A percentile compares a stretch with the other conserved stretches of the same genome.
phyloP scores from a whole-genome alignment of 2,113 vertebrate genomes.

The Nibea albiflora region DNA sequence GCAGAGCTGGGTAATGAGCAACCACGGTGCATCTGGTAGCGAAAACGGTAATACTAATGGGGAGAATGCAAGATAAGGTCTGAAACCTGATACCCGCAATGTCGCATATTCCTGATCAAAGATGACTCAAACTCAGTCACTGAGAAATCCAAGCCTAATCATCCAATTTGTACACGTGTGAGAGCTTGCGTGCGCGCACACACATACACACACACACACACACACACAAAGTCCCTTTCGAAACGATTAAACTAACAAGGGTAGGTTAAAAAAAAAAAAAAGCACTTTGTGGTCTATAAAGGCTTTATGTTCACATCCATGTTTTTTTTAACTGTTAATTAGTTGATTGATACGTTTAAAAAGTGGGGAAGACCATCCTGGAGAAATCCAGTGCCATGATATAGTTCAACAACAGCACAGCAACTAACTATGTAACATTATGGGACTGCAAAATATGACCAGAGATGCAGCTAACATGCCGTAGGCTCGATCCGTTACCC shows the following conservation, averaged over 20 bases:
- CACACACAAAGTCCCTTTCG: neutral
- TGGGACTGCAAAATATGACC: too few relatives aligned
- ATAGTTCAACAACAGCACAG: too few relatives aligned
- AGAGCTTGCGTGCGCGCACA: neutral
- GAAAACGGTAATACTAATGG: neutral
- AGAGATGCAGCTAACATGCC: too few relatives aligned
- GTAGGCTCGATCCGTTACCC: too few relatives aligned
- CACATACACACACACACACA: neutral
- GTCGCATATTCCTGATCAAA: neutral
- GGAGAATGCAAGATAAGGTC: neutral
- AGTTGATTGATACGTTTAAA: too few relatives aligned
- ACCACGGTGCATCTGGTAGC: neutral
- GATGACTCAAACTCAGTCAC: neutral
- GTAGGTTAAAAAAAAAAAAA: neutral
- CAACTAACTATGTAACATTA: too few relatives aligned
- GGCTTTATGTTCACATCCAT: too few relatives aligned
- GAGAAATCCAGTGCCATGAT: too few relatives aligned
- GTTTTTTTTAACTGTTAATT: too few relatives aligned
- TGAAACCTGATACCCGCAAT: neutral
- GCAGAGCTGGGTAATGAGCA: conserved; percentile 23
- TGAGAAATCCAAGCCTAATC: neutral
- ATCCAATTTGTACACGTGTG: neutral
- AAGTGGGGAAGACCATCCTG: too few relatives aligned
- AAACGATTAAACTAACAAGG: neutral
- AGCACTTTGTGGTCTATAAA: too few relatives aligned